These are phyloP conservation scores for Notothenia rossii DNA, from an alignment of 2,113 vertebrate species.

Conservation along the genomic window DNA sequence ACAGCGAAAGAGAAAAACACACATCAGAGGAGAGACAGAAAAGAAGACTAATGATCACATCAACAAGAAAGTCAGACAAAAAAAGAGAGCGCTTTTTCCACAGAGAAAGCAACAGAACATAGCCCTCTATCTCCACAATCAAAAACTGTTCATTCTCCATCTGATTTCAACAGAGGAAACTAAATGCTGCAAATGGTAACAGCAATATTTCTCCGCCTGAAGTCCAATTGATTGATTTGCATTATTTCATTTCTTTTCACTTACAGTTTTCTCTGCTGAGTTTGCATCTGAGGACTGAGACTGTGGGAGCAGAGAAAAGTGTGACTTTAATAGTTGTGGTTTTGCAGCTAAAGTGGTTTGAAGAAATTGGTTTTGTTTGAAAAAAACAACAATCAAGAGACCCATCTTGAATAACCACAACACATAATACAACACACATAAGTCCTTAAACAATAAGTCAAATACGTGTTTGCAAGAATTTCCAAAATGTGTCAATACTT, in stretches of 20 bases:
- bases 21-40: conserved; percentile 51
- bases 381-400: not conserved
- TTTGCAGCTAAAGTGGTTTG: conserved; percentile 11
- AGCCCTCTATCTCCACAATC: conserved; percentile 25
- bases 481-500: no score
- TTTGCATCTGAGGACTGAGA: conserved; percentile 22
- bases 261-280: conserved; percentile 6
- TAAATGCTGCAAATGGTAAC: not conserved
- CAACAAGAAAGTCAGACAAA: conserved; percentile 63
- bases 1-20: conserved; percentile 62
- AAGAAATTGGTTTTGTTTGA: not conserved
- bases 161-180: not conserved
- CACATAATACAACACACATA: not conserved
- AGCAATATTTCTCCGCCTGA: no score
- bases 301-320: conserved; percentile 25
- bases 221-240: not conserved
- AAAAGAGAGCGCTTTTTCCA: conserved; percentile 29
- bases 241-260: not conserved
- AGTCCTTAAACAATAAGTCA: not conserved
- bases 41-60: conserved; percentile 58
- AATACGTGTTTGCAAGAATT: not conserved
- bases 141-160: not conserved
- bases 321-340: conserved; percentile 4
- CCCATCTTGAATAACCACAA: not conserved
- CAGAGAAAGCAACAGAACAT: conserved; percentile 58